Conservation (phyloP, 2,888 invertebrate species). For the Parelbella ahira region DNA sequence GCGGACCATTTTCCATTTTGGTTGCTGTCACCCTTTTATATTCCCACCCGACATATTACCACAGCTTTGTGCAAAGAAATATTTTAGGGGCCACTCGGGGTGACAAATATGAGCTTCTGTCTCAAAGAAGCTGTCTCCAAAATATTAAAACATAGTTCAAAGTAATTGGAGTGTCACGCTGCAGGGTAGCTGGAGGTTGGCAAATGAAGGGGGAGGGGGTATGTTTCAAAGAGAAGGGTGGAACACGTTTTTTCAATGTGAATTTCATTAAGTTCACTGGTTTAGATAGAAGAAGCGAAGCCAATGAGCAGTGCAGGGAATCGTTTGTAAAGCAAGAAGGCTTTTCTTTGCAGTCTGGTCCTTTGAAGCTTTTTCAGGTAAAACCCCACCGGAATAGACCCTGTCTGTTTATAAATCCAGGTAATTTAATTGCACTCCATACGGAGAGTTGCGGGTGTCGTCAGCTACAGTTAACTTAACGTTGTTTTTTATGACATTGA, state of each 20-base stretch:
- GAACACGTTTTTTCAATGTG: conserved; percentile 8
- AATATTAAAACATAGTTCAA: conserved; percentile 21
- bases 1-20: background rate
- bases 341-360: conserved; percentile 11
- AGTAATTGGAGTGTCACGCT: conserved; percentile 19
- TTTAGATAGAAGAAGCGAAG: conserved; percentile 6
- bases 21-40: background rate
- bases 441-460: too few relatives aligned
- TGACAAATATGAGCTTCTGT: conserved; percentile 4
- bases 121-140: background rate
- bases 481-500: too few relatives aligned
- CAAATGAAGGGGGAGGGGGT: background rate
- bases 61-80: background rate
- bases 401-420: conserved; percentile 1
- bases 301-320: conserved; percentile 6
- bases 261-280: conserved; percentile 15
- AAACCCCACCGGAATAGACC: conserved; percentile 1
- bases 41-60: background rate
- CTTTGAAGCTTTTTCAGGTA: conserved; percentile 16
- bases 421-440: too few relatives aligned
- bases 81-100: conserved; percentile 8
- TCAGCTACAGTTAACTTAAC: too few relatives aligned
- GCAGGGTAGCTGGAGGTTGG: conserved; percentile 5
- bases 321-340: conserved; percentile 10
- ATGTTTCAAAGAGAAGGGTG: background rate